Percentiles rank a stretch among this genome's conserved stretches.
phyloP scores from a whole-genome alignment of 2,797 vertebrate species.

The Chelmon rostratus region DNA sequence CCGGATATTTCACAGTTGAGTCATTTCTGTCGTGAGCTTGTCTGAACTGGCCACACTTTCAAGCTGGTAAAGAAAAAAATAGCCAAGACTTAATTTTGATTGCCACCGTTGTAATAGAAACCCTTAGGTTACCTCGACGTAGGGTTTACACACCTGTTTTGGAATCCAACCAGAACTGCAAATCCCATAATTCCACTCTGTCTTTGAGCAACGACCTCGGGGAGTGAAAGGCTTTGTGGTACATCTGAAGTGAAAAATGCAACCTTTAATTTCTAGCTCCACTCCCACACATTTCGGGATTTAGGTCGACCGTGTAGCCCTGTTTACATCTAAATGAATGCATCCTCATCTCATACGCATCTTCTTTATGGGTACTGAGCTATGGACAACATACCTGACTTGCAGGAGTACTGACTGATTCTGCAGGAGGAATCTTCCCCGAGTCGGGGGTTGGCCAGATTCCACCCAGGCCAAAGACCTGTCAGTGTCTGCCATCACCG shows the following conservation, averaged over 20 bases:
- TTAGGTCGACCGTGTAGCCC: conserved; percentile 25
- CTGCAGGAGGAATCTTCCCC: conserved; percentile 59
- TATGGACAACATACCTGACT: conserved; percentile 52
- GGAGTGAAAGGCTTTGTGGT: conserved; percentile 70
- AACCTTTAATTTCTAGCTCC: conserved; percentile 59
- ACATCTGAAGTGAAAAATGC: conserved; percentile 63
- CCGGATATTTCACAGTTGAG: conserved; percentile 50
- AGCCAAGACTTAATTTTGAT: conserved; percentile 39
- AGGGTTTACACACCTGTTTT: conserved; percentile 78
- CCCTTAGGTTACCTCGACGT: conserved; percentile 60
- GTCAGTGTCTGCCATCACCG: conserved; percentile 75
- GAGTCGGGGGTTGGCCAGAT: conserved; percentile 51
- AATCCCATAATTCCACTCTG: conserved; percentile 78
- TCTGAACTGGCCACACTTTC: conserved; percentile 57
- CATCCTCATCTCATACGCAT: conserved; percentile 18
- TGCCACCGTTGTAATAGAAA: conserved; percentile 68
- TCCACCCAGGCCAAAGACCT: conserved; percentile 68
- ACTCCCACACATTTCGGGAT: conserved; percentile 45
- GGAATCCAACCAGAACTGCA: conserved; percentile 78
- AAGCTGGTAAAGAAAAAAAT: conserved; percentile 38
- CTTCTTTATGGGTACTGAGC: conserved; percentile 60
- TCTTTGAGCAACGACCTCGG: conserved; percentile 69
- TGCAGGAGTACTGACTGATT: conserved; percentile 56
- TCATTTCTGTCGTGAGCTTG: conserved; percentile 61
- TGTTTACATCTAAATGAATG: conserved; percentile 41